Base-by-base conservation (phyloP, 2,113 vertebrate genomes). In the Jaculus jaculus region DNA sequence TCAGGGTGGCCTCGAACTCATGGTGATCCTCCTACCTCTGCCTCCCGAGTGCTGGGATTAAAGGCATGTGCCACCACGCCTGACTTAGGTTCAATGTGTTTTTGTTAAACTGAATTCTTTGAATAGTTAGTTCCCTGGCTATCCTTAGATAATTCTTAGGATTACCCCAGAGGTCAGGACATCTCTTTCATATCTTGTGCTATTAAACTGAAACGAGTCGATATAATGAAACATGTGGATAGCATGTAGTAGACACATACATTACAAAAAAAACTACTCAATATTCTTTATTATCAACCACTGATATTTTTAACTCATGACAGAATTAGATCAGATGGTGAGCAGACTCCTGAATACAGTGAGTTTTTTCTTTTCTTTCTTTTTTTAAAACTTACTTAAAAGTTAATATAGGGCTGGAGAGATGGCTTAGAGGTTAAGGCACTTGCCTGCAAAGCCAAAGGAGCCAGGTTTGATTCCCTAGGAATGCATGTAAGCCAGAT, bases 81-180 rank as follows among this genome's bases (percentile, higher is more conserved):
- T n/a, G n/a, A n/a, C n/a, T n/a, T n/a, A n/a, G 32, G 12, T 74
- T 90, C 18, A 69, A 26, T 34, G 2, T 51, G 7, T 77, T 39
- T 68, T 78, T 63, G 28, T 69, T 77, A 30, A 81, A 82, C 65
- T 58, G 66, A 82, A 85, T 10, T 92, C 30, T 79, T 58, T 88
- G 26, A 81, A 73, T 68, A 95, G 74, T 88, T 68, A 95, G 74
- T 88, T 93, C 26, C 11, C 8, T 82, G 66, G 20, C 0, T 92
- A 17, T 66, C 47, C 51, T 79, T 61, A 96, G 10, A 90, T 65
- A 92, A 83, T 92, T 79, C 20, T 28, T 90, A 90, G 18, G n/a
- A 54, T 93, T 69, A 92, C 18, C 17, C 26, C 63, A 94, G 47
- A 72, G n/a, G 28, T 90, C 4, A 79, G 3, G 61, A 90, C 1